Percentiles rank a stretch among this genome's conserved stretches.
phyloP scores from a whole-genome alignment of 2,113 vertebrate species.

The Puffinus mauretanicus region DNA sequence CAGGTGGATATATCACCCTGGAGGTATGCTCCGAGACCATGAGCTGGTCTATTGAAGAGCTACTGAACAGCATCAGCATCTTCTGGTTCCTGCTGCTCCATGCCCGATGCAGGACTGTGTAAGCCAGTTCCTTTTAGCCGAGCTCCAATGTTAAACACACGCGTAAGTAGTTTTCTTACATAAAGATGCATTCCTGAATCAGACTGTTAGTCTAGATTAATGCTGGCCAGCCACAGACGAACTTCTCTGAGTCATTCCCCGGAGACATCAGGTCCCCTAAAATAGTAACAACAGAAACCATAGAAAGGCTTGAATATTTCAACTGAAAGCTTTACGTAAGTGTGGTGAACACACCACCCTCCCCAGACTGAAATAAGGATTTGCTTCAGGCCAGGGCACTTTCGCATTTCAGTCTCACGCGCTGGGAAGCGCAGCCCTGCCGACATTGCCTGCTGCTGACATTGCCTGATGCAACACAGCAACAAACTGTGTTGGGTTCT shows the following conservation, averaged over 20 bases:
- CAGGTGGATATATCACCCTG: too few species aligned
- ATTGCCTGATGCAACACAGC: neutral
- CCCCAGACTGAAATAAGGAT: neutral
- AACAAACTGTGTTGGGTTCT: neutral
- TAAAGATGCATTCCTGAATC: neutral
- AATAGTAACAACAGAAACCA: slow-evolving; percentile 56
- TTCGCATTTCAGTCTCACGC: neutral
- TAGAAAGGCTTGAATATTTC: slow-evolving; percentile 25
- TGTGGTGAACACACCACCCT: neutral
- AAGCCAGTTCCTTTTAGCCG: neutral
- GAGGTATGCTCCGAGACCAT: accelerated
- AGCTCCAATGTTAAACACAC: neutral
- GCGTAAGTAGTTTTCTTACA: neutral
- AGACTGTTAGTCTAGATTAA: slow-evolving; percentile 42
- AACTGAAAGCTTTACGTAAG: slow-evolving; percentile 8
- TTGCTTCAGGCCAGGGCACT: neutral
- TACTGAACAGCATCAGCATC: neutral
- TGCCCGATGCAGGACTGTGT: accelerated
- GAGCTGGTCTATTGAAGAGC: neutral
- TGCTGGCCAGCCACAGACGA: slow-evolving; percentile 17
- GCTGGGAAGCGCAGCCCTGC: neutral
- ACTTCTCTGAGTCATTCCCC: slow-evolving; percentile 53
- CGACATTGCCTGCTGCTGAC: neutral
- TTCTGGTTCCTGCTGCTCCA: neutral
- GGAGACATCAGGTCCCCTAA: slow-evolving; percentile 53